Base-by-base conservation (phyloP, 2,113 vertebrate species). In the Ahaetulla prasina region DNA sequence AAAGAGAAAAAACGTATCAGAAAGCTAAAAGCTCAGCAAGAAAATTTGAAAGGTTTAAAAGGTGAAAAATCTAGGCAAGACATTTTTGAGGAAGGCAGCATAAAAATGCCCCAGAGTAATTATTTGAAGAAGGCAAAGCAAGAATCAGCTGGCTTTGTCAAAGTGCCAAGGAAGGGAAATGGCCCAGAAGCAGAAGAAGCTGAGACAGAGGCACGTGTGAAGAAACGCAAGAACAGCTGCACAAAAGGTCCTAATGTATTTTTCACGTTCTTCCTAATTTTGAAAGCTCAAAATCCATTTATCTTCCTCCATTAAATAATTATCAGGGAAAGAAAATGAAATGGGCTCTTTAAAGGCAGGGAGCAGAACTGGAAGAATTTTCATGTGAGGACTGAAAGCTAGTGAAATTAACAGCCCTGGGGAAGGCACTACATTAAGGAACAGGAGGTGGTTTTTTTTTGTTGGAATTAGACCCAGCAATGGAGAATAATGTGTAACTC, bases 1-100 rank as follows among this genome's bases (percentile, higher is more conserved):
- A 98, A 99, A 96, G 98, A 98, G 12, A 96, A 98, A 68, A 97
- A 98, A 95, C 98, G 98, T 92, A 98, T 96, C 27, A 97, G 95
- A n/a, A 98, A 94, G 87, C 89, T 95, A 50, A 96, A 96, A 92
- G 95, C 93, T 22, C 94, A 95, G 6, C 91, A 57, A 7, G 85
- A 94, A 8, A 43, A 49, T 1, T 2, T 93, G 1, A 94, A 92
- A 94, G 87, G 93, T 20, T 96, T 95, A 89, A 98, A 97, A 93
- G 88, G 49, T 16, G 98, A 97, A 30, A 98, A 98, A 92, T 93
- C 92, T 20, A 97, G 93, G 90, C 95, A 90, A 60, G 91, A 54
- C 4, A 95, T 86, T 30, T 95, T 90, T 57, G 94, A 93, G 0
- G 0, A 43, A 3, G 96, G 94, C 89, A 93, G 96, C 14, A 91